These are phyloP conservation scores for Nesometra sesokonis DNA, from an alignment of 35 echinoderm and acorn worm species.

Conservation along the genomic window DNA sequence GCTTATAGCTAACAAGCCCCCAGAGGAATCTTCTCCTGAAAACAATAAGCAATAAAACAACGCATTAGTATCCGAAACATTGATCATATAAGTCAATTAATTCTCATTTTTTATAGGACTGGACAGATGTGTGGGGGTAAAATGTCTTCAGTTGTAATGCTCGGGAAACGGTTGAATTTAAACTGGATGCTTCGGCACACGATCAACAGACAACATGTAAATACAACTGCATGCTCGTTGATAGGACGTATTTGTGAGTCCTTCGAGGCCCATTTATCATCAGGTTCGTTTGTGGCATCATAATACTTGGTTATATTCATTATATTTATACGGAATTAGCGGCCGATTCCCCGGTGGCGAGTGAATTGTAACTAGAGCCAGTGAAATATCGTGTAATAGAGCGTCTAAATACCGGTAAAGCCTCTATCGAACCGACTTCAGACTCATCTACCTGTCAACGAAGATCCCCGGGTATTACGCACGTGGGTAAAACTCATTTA, in stretches of 20 bases:
- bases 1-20: background rate
- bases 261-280: background rate
- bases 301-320: background rate
- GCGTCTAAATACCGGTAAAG: background rate
- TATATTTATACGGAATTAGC: background rate
- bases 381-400: background rate
- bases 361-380: background rate
- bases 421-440: background rate
- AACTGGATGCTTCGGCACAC: background rate
- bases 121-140: background rate
- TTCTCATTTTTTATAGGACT: background rate
- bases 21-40: background rate
- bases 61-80: background rate
- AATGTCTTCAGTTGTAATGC: background rate
- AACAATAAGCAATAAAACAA: background rate
- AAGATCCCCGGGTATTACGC: background rate
- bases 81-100: background rate
- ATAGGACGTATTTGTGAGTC: background rate
- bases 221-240: background rate
- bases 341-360: background rate
- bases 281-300: background rate
- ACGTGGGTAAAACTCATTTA: background rate
- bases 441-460: background rate
- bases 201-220: background rate
- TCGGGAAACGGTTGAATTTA: background rate